Evolutionary conservation across 2,888 invertebrate species (phyloP), one percentile per base, ranked within the genome.

Genomic region (Cloeon dipterum): DNA sequence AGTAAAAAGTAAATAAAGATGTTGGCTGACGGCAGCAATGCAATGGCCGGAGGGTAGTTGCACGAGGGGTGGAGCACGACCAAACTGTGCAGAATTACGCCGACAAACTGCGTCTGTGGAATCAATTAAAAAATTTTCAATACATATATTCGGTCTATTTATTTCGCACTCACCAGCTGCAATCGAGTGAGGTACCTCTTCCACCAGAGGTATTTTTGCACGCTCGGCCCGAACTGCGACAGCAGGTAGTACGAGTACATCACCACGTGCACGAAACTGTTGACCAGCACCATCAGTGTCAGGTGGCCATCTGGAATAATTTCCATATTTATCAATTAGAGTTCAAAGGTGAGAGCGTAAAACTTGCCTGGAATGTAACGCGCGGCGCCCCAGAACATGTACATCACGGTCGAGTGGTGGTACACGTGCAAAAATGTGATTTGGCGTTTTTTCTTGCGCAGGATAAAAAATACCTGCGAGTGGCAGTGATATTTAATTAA

Each of bases 231-330:
- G 20, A 38, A 16, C 13, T 34, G 38, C 3, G 38, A 13, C 3
- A 38, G 25, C 3, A 38, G 21, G 26, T 38, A 38, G 17, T 38
- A 38, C 8, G 25, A 11, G 8, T 38, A 63, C 63, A 63, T 63
- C 13, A 62, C 52, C 37, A 59, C 56, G 39, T 63, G 63, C 3
- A 63, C 62, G 29, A 59, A 57, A 1, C 60, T 57, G 45, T 63
- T 63, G 10, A 63, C 47, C 19, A 60, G 56, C 25, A 34, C 32
- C 2, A 33, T 23, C 25, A 38, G 33, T n/a, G 38, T 38, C 7
- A 38, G 38, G 4, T 38, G 32, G n/a, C 38, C 38, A 17, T 26
- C 38, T 52, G 43, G 14, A 18, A 17, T n/a, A n/a, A n/a, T n/a
- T n/a, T n/a, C n/a, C n/a, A n/a, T n/a, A n/a, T n/a, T n/a, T n/a